Conservation (phyloP, 1,140 invertebrate genomes). For the Apis mellifera region Amel_HAv3.1 CM009937.2:1607501-1608000, state of each 20-base stretch:
- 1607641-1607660: not conserved
- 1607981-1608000: no score
- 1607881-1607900: not conserved
- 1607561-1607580: no score
- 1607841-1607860: not conserved
- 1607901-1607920: not conserved
- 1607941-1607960: not conserved
- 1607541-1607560: no score
- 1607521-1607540: no score
- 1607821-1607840: no score
- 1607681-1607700: not conserved
- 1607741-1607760: not conserved
- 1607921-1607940: constrained; percentile 7
- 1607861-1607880: not conserved
- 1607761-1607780: constrained; percentile 1
- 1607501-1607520: no score
- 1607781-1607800: not conserved
- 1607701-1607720: not conserved
- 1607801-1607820: constrained; percentile 5
- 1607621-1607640: no score
- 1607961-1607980: no score
- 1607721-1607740: not conserved
- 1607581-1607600: no score
- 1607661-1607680: no score
- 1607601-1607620: no score